Evolutionary conservation across 2,888 invertebrate species (phyloP).

Genomic region (Lissocephala sabroskyi): DNA sequence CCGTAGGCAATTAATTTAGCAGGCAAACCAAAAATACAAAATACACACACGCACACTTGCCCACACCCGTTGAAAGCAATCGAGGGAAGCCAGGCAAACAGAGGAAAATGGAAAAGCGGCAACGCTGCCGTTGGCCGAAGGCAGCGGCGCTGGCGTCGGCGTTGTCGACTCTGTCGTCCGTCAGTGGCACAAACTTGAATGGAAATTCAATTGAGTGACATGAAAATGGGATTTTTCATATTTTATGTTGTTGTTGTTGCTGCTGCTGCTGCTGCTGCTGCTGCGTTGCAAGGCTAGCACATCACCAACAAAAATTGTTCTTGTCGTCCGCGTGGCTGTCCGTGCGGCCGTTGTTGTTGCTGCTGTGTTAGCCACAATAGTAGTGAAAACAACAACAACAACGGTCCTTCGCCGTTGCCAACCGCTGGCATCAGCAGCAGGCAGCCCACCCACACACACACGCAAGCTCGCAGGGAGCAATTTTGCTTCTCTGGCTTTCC

Average conservation of each 20-base stretch:
- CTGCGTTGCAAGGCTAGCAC: conserved; percentile 36
- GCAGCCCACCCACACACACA: neutral
- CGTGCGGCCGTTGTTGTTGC: conserved; percentile 30
- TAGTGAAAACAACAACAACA: conserved; percentile 28
- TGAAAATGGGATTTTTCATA: conserved; percentile 66
- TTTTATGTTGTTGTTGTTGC: conserved; percentile 24
- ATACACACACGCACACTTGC: neutral
- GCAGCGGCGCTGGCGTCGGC: conserved; percentile 11
- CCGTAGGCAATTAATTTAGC: conserved; percentile 64
- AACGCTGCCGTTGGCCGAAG: conserved; percentile 2
- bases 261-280: conserved; percentile 3
- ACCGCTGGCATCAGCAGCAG: conserved; percentile 3
- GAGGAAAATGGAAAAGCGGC: conserved; percentile 10
- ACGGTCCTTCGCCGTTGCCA: neutral
- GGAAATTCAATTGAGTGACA: conserved; percentile 66
- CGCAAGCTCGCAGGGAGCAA: neutral
- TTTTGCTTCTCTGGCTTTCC: neutral
- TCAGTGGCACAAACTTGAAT: conserved; percentile 44
- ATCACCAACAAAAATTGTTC: conserved; percentile 50
- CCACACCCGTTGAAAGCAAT: neutral
- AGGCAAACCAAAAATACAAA: conserved; percentile 7
- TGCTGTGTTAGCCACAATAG: conserved; percentile 37
- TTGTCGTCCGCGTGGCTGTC: conserved; percentile 19
- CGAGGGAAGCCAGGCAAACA: conserved; percentile 4
- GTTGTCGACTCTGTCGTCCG: conserved; percentile 1